These are phyloP conservation scores for Coleophora deauratella DNA, from an alignment of 2,888 invertebrate genomes.

Conservation along the genomic window DNA sequence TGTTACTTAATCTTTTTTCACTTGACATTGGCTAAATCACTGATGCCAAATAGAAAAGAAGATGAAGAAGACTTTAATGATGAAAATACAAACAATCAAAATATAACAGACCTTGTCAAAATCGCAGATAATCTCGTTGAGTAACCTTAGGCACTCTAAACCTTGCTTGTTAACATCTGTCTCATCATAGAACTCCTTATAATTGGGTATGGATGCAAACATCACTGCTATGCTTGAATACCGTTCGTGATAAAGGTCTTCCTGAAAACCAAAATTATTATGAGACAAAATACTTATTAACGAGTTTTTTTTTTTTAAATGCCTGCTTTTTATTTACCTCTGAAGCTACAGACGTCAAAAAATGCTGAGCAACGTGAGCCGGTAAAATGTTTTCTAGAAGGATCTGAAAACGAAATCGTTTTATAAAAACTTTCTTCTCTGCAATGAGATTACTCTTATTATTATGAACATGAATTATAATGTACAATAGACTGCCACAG, in stretches of 20 bases:
- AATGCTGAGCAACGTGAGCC: slow-evolving; percentile 96
- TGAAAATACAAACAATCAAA: too few species aligned
- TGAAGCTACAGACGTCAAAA: slow-evolving; percentile 82
- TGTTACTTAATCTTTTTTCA: too few species aligned
- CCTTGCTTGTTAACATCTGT: slow-evolving; percentile 98
- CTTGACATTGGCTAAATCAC: too few species aligned
- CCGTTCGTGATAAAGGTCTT: slow-evolving; percentile 95
- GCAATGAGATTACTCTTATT: too few species aligned
- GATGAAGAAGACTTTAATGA: too few species aligned
- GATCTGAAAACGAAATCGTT: slow-evolving; percentile 77
- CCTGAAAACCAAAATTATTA: slow-evolving; percentile 48
- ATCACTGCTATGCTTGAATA: slow-evolving; percentile 96
- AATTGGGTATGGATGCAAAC: slow-evolving; percentile 99
- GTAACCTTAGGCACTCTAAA: slow-evolving; percentile 91
- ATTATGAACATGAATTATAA: neutral
- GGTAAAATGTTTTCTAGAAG: slow-evolving; percentile 97
- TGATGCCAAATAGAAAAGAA: too few species aligned
- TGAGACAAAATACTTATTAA: neutral
- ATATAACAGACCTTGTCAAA: slow-evolving; percentile 88
- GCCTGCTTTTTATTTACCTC: slow-evolving; percentile 55
- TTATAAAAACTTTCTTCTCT: too few species aligned
- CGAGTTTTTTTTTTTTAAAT: neutral
- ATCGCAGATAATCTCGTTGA: slow-evolving; percentile 98
- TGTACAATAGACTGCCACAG: too few species aligned
- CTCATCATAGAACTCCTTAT: slow-evolving; percentile 97